Evolutionary conservation across 2,113 vertebrate genomes (phyloP).

Genomic region (Pionites leucogaster): DNA sequence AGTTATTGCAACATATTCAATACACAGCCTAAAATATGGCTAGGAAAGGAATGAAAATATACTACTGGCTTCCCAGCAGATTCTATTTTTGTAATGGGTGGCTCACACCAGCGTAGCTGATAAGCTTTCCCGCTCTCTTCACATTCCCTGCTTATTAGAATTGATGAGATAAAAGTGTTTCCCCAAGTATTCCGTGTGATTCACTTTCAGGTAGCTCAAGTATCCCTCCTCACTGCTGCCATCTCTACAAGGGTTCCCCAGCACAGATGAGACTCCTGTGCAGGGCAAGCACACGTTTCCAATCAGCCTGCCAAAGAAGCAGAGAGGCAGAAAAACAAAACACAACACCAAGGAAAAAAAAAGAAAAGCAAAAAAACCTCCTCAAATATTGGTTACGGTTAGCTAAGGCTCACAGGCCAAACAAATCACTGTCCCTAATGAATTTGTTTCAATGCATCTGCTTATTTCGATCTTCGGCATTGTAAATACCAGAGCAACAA

Average conservation of each 20-base stretch:
- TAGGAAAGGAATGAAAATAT: constrained; percentile 27
- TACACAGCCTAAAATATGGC: constrained; percentile 41
- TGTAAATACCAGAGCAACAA: constrained; percentile 39
- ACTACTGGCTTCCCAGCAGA: neutral
- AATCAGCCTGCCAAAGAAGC: neutral
- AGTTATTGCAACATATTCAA: constrained; percentile 56
- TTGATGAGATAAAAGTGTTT: constrained; percentile 19
- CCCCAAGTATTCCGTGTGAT: neutral
- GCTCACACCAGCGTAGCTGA: neutral
- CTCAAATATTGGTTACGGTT: neutral
- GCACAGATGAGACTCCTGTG: neutral
- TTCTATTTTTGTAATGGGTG: neutral
- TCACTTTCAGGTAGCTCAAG: constrained; percentile 13
- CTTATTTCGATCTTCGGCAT: constrained; percentile 3
- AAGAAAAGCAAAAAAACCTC: accelerated
- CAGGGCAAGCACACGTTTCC: neutral
- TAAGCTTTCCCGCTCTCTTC: neutral
- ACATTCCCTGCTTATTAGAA: neutral
- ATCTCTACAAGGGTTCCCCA: neutral
- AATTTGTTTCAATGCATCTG: constrained; percentile 44
- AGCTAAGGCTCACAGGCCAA: constrained; percentile 25
- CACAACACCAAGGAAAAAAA: neutral
- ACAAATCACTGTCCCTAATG: constrained; percentile 16
- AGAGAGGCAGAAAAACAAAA: neutral
- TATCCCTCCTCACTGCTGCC: neutral